phyloP scores from a whole-genome alignment of 1,140 invertebrate species.

The Bursaphelenchus mucronatus region DNA sequence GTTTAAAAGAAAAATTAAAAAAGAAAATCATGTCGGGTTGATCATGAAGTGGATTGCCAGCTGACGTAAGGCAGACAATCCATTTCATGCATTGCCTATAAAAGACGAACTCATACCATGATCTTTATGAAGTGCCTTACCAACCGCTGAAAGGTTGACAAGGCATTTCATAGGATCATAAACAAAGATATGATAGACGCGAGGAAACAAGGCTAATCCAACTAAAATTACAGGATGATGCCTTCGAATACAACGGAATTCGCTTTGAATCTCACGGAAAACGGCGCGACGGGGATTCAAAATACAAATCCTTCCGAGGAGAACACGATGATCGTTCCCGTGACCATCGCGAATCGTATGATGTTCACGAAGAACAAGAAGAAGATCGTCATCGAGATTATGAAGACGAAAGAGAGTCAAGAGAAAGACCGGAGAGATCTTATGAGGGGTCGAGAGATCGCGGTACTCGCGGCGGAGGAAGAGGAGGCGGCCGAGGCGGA shows the following conservation, averaged over 20 bases:
- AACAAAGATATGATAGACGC: too few relatives aligned
- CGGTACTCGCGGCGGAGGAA: neutral
- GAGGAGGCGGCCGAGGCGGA: conserved; percentile 3
- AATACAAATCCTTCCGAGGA: too few relatives aligned
- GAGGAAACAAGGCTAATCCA: neutral
- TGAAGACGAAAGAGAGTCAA: neutral
- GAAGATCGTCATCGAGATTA: neutral
- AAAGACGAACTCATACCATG: too few relatives aligned
- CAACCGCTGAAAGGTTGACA: too few relatives aligned
- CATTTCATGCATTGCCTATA: too few relatives aligned
- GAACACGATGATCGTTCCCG: neutral
- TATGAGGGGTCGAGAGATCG: too few relatives aligned
- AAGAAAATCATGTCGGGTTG: too few relatives aligned
- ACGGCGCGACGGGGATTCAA: neutral
- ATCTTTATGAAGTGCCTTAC: too few relatives aligned
- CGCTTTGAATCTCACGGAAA: conserved; percentile 3
- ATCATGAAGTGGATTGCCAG: too few relatives aligned
- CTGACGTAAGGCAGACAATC: too few relatives aligned
- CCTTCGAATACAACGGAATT: conserved; percentile 19
- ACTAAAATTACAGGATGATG: conserved; percentile 7
- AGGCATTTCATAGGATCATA: too few relatives aligned
- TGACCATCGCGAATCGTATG: neutral
- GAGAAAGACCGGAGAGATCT: neutral
- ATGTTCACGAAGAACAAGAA: neutral
- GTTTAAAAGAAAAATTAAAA: too few relatives aligned